Conservation (phyloP, 2,113 vertebrate species). For the Cryptotis parvus region DNA sequence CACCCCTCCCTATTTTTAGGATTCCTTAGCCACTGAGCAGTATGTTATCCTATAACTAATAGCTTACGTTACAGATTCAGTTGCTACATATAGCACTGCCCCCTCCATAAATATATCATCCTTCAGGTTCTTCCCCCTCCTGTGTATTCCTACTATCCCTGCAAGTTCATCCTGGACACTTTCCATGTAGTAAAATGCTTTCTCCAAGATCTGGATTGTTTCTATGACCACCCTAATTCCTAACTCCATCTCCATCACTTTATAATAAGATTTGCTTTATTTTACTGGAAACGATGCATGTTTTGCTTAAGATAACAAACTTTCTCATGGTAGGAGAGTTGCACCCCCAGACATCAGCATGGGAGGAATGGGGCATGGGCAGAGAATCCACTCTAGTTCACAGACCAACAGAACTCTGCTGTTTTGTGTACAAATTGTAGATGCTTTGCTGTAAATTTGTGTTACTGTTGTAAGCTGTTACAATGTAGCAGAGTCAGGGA, state of each 20-base stretch:
- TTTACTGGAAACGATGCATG: conserved; percentile 49
- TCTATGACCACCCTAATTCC: not conserved
- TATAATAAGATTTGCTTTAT: not conserved
- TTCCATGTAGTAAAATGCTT: not conserved
- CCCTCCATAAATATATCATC: not conserved
- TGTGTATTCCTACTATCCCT: not conserved
- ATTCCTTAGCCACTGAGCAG: conserved; percentile 56
- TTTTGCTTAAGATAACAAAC: not conserved
- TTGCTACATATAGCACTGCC: not conserved
- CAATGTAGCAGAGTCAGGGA: not conserved
- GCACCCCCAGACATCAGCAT: not conserved
- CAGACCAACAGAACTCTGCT: conserved; percentile 14
- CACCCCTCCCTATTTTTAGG: conserved; percentile 60
- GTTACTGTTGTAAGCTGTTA: conserved; percentile 35
- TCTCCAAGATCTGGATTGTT: not conserved
- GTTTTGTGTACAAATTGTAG: conserved; percentile 8
- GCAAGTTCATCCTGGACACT: not conserved
- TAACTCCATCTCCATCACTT: not conserved
- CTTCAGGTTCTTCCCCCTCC: not conserved
- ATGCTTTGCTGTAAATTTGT: not conserved
- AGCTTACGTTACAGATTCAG: conserved; percentile 54
- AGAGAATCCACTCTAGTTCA: not conserved
- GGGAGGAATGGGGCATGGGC: not conserved
- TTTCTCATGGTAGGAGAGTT: not conserved
- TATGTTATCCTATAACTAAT: conserved; percentile 56